Percentiles rank a stretch among this genome's conserved stretches.
Conservation (phyloP, 2,888 invertebrate species). For the Papilio gigon region DNA sequence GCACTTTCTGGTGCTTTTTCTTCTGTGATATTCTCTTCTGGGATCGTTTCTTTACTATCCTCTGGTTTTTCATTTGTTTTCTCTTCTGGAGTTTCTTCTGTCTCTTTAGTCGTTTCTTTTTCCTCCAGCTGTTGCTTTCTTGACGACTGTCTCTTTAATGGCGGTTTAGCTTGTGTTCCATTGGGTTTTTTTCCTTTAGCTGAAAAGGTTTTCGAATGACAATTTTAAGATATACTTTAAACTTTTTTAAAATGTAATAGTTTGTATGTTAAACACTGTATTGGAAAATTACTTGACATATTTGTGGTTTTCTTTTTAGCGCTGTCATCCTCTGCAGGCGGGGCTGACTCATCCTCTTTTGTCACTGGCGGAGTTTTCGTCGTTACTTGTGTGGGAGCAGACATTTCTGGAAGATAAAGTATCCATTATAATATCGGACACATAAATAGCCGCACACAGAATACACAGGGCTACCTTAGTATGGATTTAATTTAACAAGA, state of each 20-base stretch:
- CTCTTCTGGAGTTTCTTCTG: conserved; percentile 23
- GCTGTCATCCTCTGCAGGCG: conserved; percentile 46
- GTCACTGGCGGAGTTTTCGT: conserved; percentile 66
- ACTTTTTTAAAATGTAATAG: too few relatives aligned
- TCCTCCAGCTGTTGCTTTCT: conserved; percentile 62
- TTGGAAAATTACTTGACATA: conserved; percentile 54
- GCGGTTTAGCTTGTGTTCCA: conserved; percentile 55
- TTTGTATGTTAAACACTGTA: not conserved
- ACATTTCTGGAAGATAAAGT: conserved; percentile 58
- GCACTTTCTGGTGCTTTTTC: conserved; percentile 39
- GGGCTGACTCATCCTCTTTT: conserved; percentile 54
- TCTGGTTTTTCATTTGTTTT: conserved; percentile 44
- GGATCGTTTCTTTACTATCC: conserved; percentile 39
- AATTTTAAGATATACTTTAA: not conserved
- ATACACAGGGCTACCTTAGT: not conserved
- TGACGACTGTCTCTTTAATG: conserved; percentile 65
- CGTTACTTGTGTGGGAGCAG: conserved; percentile 59
- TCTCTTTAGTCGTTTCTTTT: conserved; percentile 48
- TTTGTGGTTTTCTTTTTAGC: conserved; percentile 59
- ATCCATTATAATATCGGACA: conserved; percentile 1
- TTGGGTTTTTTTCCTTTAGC: conserved; percentile 61
- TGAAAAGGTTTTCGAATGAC: conserved; percentile 41
- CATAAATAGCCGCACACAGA: not conserved
- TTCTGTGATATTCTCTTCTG: conserved; percentile 31
- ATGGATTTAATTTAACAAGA: not conserved